These are phyloP conservation scores for Mechanitis messenoides DNA, from an alignment of 2,888 invertebrate genomes.

Conservation along the genomic window DNA sequence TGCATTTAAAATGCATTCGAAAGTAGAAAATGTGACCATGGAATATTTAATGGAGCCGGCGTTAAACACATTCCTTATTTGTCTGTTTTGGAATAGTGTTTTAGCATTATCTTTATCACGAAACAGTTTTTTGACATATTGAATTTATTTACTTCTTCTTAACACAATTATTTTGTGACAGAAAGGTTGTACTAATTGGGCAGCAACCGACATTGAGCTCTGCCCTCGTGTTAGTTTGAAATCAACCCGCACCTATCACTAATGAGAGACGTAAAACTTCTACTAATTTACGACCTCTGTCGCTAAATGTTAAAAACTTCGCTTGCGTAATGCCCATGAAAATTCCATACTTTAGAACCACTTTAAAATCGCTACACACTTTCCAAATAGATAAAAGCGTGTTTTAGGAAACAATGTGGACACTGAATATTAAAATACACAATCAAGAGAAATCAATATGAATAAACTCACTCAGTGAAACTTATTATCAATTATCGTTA, in stretches of 20 bases:
- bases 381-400: constrained; percentile 27
- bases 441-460: neutral
- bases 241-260: constrained; percentile 51
- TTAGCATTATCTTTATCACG: constrained; percentile 4
- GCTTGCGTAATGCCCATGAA: constrained; percentile 53
- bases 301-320: constrained; percentile 61
- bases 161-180: too few species aligned
- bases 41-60: constrained; percentile 42
- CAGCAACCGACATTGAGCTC: too few species aligned
- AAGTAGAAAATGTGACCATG: constrained; percentile 66
- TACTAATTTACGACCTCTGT: constrained; percentile 56
- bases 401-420: constrained; percentile 27
- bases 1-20: constrained; percentile 73
- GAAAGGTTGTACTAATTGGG: too few species aligned
- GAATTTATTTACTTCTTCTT: too few species aligned
- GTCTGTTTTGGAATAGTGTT: constrained; percentile 16
- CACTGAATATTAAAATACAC: neutral
- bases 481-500: too few species aligned
- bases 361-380: constrained; percentile 31
- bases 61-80: constrained; percentile 32
- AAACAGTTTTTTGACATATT: too few species aligned
- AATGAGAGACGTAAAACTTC: constrained; percentile 56
- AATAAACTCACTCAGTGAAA: neutral
- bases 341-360: constrained; percentile 38
- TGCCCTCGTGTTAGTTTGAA: constrained; percentile 26